These are phyloP conservation scores for Diarsia brunnea DNA, from an alignment of 2,888 invertebrate species.

Conservation along the genomic window DNA sequence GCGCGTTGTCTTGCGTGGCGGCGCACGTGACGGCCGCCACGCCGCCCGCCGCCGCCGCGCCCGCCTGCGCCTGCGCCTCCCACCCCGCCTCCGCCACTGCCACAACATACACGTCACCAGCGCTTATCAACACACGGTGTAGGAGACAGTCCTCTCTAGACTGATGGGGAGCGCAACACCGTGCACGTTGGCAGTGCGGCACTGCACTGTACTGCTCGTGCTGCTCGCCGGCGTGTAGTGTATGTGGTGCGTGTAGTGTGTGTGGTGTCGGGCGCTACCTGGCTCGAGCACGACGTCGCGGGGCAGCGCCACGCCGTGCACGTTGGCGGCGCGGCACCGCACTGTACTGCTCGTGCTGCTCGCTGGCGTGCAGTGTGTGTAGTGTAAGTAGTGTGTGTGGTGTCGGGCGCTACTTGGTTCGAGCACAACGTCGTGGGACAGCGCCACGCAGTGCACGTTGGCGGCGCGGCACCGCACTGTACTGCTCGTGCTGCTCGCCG, in stretches of 20 bases:
- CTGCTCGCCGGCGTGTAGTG: no score
- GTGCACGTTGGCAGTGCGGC: no score
- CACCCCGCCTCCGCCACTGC: conserved; percentile 76
- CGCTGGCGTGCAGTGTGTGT: background rate
- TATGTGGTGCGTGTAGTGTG: no score
- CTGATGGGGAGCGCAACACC: no score
- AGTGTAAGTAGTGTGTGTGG: no score
- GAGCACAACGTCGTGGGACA: conserved; percentile 94
- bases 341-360: conserved; percentile 60
- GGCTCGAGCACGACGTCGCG: conserved; percentile 94
- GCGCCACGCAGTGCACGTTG: conserved; percentile 94
- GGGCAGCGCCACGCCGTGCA: conserved; percentile 94
- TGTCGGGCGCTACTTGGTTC: conserved; percentile 91
- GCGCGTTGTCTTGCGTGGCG: conserved; percentile 57
- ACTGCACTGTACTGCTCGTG: no score
- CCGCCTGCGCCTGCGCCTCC: conserved; percentile 72
- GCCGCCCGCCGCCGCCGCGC: conserved; percentile 74
- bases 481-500: conserved; percentile 28
- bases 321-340: conserved; percentile 94
- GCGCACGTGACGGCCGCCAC: conserved; percentile 79
- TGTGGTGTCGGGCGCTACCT: conserved; percentile 85
- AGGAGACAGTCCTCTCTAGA: no score
- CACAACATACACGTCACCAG: background rate
- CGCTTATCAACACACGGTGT: background rate
- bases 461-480: conserved; percentile 93